Base-by-base conservation (phyloP, 2,888 invertebrate species). In the Eueremaeus valkanovi region DNA sequence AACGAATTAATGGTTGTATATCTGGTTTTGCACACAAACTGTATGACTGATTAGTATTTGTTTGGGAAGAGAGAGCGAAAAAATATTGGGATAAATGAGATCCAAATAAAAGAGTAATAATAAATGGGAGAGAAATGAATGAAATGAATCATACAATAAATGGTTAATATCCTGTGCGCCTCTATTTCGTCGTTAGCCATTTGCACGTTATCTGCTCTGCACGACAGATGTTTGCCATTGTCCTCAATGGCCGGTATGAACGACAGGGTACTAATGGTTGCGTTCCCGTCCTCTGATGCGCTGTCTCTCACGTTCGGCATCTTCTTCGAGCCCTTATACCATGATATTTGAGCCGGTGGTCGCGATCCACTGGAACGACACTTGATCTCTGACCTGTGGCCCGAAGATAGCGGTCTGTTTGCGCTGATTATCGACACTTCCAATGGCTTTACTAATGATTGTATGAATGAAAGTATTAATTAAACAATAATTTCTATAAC, bases 141-240 rank as follows among this genome's bases (percentile, higher is more conserved):
- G n/a, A 8, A 49, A 49, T 58, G 29, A 75, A 21, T 79, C 81
- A 79, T 78, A 81, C 81, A 81, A 72, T 79, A 78, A 42, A 81
- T 78, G 72, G 79, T 79, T 24, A 81, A 68, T 9, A 76, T 80
- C 78, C 80, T 79, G 18, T 79, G 78, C 66, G 80, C 80, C 75
- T 81, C 80, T 9, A 81, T 77, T 36, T 79, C 79, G 49, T 80
- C 80, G 55, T 79, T 78, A 31, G 78, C 76, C 58, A 81, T 77
- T 5, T 78, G 76, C 11, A 79, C 79, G 73, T 81, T 81, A 63
- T 80, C 80, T n/a, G 81, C 80, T 58, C 80, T 77, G 72, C 81
- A 81, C 31, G 80, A 79, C 73, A 81, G 73, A 45, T 78, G 77
- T 75, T 81, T 80, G 55, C 81, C 81, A 75, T 81, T 79, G 75